phyloP scores from a whole-genome alignment of 2,888 invertebrate genomes.

The Agriopis leucophaearia region DNA sequence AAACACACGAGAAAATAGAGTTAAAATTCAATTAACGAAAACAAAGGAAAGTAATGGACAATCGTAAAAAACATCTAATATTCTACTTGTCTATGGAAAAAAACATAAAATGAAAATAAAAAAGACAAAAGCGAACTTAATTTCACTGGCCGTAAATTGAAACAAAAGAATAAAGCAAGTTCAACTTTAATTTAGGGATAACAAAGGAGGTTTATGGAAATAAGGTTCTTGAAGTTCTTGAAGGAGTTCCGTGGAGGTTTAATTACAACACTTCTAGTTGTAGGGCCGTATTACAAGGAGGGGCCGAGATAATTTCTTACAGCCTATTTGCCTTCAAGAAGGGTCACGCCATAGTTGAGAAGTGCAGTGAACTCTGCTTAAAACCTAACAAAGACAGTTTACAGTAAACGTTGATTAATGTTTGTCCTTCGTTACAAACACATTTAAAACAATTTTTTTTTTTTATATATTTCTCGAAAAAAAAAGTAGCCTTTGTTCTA shows the following conservation, averaged over 20 bases:
- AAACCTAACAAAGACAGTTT: conserved; percentile 2
- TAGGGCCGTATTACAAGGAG: conserved; percentile 58
- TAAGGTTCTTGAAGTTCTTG: conserved; percentile 43
- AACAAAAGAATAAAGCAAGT: conserved; percentile 40
- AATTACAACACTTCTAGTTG: conserved; percentile 76
- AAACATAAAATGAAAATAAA: conserved; percentile 30
- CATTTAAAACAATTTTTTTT: no score
- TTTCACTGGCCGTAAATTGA: conserved; percentile 39
- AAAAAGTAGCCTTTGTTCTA: no score
- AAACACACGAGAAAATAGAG: conserved; percentile 9
- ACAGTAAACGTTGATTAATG: not conserved
- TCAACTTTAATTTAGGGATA: conserved; percentile 33
- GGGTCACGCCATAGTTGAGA: conserved; percentile 47
- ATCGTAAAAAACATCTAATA: conserved; percentile 16
- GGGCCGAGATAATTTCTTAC: conserved; percentile 75
- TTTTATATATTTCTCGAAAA: no score
- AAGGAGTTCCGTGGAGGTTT: conserved; percentile 57
- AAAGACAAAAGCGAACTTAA: conserved; percentile 30
- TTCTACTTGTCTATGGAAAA: conserved; percentile 10
- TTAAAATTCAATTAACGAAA: conserved; percentile 17
- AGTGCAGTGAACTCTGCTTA: conserved; percentile 25
- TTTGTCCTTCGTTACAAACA: no score
- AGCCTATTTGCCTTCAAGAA: conserved; percentile 70
- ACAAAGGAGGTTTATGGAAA: conserved; percentile 45
- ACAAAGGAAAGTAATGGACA: conserved; percentile 9